Base-by-base conservation (phyloP, 2,797 vertebrate species). In the Sylvia borin region DNA sequence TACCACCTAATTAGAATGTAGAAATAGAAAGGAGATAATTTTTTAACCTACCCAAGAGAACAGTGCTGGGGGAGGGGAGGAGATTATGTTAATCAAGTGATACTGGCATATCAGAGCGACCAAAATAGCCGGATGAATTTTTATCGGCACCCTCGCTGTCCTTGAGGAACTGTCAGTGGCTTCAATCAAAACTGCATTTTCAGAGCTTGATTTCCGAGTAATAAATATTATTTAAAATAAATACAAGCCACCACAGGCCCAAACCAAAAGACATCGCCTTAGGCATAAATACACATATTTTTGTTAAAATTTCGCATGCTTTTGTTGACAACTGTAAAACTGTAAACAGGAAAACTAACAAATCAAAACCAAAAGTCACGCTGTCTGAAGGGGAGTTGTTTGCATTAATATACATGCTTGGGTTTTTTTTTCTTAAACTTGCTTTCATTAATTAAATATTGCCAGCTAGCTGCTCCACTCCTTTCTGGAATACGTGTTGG, bases 1-100 rank as follows among this genome's bases (percentile, higher is more conserved):
- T 95, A 95, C 62, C 80, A 81, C 57, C 90, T 97, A 97, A 96
- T 95, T 96, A 95, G 96, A 90, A 86, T 88, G 79, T 85, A 94
- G 91, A 96, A 95, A 88, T 96, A 96, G 67, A 96, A 93, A 96
- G 94, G 93, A 61, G 70, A 73, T 90, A 55, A 92, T 94, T 96
- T 95, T 94, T 96, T 95, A 70, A 92, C 64, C 79, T 94, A 93
- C 73, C 73, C 80, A 80, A 68, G 76, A 97, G 92, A 95, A 96
- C 16, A 13, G 85, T 26, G 45, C 77, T 84, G 90, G 85, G 91
- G 93, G 93, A 90, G 93, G 71, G 87, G 77, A 93, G 66, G 36
- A 95, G 93, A 95, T 94, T 94, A 88, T 95, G 93, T 88, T 97
- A 96, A 95, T 82, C 80, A 80, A 87, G 92, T 80, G 72, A 70